These are phyloP conservation scores for Drosophila sordidapex DNA, from an alignment of 2,888 invertebrate species.

Conservation along the genomic window DNA sequence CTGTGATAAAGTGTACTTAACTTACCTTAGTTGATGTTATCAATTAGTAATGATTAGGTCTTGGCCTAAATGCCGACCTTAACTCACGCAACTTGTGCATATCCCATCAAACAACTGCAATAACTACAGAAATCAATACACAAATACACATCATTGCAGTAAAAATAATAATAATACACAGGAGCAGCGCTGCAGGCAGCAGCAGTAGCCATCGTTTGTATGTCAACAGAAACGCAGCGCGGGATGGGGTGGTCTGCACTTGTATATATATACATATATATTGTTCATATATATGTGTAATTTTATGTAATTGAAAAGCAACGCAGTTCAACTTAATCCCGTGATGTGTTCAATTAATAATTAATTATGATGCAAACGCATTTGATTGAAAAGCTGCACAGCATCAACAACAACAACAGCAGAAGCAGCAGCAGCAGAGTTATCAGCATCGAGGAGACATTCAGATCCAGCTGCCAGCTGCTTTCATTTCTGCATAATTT, in stretches of 20 bases:
- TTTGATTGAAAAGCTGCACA: conserved; percentile 16
- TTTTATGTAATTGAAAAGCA: conserved; percentile 73
- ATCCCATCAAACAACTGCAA: background rate
- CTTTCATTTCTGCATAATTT: conserved; percentile 27
- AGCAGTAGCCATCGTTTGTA: conserved; percentile 48
- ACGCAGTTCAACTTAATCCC: conserved; percentile 58
- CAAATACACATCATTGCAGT: conserved; percentile 9
- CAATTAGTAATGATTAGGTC: conserved; percentile 59
- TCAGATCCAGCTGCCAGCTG: conserved; percentile 15
- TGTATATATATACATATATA: background rate
- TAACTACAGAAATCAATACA: conserved; percentile 6
- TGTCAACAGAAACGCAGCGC: conserved; percentile 33
- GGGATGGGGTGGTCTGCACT: background rate
- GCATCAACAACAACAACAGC: background rate
- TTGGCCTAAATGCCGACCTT: conserved; percentile 24
- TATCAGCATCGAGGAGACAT: conserved; percentile 20
- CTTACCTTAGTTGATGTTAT: conserved; percentile 56
- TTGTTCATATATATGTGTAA: conserved; percentile 24
- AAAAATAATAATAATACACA: conserved; percentile 32
- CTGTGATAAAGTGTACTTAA: conserved; percentile 78
- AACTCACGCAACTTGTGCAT: background rate
- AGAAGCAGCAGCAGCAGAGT: conserved; percentile 13
- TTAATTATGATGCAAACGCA: conserved; percentile 25
- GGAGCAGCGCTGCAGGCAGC: conserved; percentile 38
- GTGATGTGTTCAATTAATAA: conserved; percentile 63